Evolutionary conservation across 2,113 vertebrate genomes (phyloP), one percentile per base, ranked within the genome.

Genomic region (Copsychus sechellarum): DNA sequence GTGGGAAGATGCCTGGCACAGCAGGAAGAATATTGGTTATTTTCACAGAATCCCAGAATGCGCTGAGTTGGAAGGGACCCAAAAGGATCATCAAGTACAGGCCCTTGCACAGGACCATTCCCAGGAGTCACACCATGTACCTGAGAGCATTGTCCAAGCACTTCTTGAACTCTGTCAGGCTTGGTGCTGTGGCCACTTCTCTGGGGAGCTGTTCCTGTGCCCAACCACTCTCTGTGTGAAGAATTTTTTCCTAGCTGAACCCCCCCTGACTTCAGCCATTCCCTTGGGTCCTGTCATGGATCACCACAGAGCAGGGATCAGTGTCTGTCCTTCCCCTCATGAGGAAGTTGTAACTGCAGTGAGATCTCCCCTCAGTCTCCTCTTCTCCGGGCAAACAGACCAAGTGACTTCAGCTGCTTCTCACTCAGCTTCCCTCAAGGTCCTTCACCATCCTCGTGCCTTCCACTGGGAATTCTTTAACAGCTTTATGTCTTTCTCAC

Each of bases 241-340:
- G 33, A 77, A 36, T 4, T 19, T 60, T 33, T 51, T 43, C 43
- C 25, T 33, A 31, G 21, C 36, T 43, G 36, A 76, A 43, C 26
- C 25, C 60, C 38, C 18, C 3, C 43, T 86, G 26, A 18, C 12
- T 58, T 77, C 21, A 67, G 43, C 14, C 25, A 36, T 67, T 67
- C 26, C 38, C 31, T 67, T 11, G 7, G 11, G 13, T 42, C 25
- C 34, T 58, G 51, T 17, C 43, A 50, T 1, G 2, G 25, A 18
- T 5, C 31, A 67, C 31, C 25, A 36, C 7, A 42, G 25, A 34
- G 43, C 31, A 33, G 31, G 1, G 31, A 51, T 22, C 43, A 43
- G 17, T 9, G 14, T 1, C 62, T 86, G 62, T 14, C 26, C 14
- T 51, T 36, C 11, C 36, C 1, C 1, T 67, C 33, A 33, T 0